Conservation (phyloP, 2,113 vertebrate genomes). For the Brachypteracias leptosomus region DNA sequence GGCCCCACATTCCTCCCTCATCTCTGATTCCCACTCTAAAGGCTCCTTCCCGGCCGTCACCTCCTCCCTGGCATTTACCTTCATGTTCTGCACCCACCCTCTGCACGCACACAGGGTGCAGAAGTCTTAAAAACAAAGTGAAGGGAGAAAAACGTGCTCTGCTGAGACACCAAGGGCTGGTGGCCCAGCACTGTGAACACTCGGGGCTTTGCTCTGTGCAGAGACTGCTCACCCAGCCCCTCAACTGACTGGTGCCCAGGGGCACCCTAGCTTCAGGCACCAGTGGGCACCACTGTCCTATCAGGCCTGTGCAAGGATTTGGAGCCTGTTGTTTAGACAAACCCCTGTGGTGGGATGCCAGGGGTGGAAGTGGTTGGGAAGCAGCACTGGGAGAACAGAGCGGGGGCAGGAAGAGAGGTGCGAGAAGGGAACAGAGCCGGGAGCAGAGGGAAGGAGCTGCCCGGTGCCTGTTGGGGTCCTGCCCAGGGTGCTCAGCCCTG, state of each 20-base stretch:
- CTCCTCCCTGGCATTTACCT: not conserved
- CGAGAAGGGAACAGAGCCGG: accelerated
- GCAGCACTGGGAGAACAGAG: not conserved
- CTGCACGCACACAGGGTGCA: not conserved
- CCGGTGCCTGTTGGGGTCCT: accelerated
- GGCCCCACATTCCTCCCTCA: not conserved
- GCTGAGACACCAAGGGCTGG: accelerated
- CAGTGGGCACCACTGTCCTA: not conserved
- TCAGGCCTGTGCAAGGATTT: not conserved
- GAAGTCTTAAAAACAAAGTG: not conserved
- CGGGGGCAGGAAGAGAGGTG: not conserved
- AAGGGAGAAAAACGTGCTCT: not conserved
- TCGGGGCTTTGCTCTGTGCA: not conserved
- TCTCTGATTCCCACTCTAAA: not conserved
- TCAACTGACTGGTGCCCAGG: not conserved
- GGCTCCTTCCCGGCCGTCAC: not conserved
- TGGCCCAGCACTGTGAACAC: not conserved
- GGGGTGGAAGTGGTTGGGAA: not conserved
- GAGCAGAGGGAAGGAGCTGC: not conserved
- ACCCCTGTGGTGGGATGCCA: not conserved
- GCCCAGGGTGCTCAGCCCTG: not conserved
- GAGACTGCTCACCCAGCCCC: not conserved
- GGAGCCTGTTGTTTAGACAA: not conserved
- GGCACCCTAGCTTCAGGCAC: not conserved
- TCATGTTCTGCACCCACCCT: not conserved